Percentiles rank a stretch among this genome's conserved stretches.
Evolutionary conservation across 1,140 invertebrate genomes (phyloP).

Genomic region (Drosophila ambigua): DNA sequence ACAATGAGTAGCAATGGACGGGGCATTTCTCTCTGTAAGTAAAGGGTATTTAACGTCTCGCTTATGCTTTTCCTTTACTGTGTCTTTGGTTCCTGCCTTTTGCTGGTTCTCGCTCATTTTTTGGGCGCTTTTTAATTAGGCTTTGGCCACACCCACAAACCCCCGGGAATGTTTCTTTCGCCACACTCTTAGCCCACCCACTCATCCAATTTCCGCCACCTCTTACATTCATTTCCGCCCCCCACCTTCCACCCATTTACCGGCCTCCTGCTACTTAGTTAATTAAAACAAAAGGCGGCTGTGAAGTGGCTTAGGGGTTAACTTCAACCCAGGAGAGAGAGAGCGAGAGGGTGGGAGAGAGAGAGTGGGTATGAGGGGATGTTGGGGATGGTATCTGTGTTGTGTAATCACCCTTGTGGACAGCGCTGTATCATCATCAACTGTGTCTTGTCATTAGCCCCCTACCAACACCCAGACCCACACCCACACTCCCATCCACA

Average conservation of each 20-base stretch:
- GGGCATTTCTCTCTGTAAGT: too few relatives aligned
- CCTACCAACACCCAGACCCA: constrained; percentile 25
- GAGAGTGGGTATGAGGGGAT: too few relatives aligned
- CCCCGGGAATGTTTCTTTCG: not conserved
- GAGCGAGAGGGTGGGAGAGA: not conserved
- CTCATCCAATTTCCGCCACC: not conserved
- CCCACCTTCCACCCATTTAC: not conserved
- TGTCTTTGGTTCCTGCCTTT: constrained; percentile 2
- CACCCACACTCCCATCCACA: constrained; percentile 13
- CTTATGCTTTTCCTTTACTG: not conserved
- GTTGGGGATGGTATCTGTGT: constrained; percentile 17
- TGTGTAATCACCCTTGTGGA: constrained; percentile 49
- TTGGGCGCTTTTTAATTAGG: constrained; percentile 58
- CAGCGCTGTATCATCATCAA: constrained; percentile 15
- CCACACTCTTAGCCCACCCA: constrained; percentile 4
- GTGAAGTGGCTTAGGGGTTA: constrained; percentile 75
- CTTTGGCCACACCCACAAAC: constrained; percentile 49
- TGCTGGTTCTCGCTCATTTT: constrained; percentile 17
- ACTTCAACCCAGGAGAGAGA: constrained; percentile 12
- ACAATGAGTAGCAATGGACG: not conserved
- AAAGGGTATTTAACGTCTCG: not conserved
- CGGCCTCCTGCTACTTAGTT: constrained; percentile 63
- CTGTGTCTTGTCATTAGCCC: constrained; percentile 55
- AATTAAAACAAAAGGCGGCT: constrained; percentile 77
- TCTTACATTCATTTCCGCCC: too few relatives aligned